phyloP scores from a whole-genome alignment of 2,113 vertebrate species.

The Meles meles region DNA sequence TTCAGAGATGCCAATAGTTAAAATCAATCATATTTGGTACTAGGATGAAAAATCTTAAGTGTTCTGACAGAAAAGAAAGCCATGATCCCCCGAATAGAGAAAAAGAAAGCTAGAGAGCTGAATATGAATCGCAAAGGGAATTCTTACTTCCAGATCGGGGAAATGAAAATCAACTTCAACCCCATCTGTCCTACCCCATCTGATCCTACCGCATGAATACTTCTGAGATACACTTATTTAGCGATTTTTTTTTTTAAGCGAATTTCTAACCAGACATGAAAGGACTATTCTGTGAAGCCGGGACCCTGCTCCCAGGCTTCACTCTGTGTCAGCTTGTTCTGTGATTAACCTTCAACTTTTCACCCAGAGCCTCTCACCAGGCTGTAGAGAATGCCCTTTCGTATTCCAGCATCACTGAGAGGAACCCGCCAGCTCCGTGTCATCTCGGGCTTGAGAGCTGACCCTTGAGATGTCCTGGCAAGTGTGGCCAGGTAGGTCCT shows the following conservation, averaged over 20 bases:
- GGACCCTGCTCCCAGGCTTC: rapidly evolving
- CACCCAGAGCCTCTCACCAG: too few species aligned
- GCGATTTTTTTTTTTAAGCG: neutral
- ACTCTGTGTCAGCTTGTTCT: neutral
- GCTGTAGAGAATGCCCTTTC: neutral
- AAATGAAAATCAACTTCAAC: neutral
- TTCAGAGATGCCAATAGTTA: neutral
- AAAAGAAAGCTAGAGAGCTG: neutral
- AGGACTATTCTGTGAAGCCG: neutral
- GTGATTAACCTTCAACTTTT: neutral
- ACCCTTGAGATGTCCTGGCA: neutral
- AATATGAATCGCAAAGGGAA: neutral
- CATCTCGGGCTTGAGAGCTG: neutral
- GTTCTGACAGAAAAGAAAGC: neutral
- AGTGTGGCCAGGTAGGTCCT: neutral
- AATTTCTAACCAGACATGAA: neutral
- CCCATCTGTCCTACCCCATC: too few species aligned
- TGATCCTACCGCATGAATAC: neutral
- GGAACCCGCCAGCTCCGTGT: neutral
- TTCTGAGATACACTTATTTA: neutral
- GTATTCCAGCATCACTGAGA: neutral
- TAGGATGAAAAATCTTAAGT: neutral
- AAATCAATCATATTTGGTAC: neutral
- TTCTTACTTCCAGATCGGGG: neutral
- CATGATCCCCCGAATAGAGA: neutral